Base-by-base conservation (phyloP, 2,113 vertebrate genomes). In the Seriola quinqueradiata region DNA sequence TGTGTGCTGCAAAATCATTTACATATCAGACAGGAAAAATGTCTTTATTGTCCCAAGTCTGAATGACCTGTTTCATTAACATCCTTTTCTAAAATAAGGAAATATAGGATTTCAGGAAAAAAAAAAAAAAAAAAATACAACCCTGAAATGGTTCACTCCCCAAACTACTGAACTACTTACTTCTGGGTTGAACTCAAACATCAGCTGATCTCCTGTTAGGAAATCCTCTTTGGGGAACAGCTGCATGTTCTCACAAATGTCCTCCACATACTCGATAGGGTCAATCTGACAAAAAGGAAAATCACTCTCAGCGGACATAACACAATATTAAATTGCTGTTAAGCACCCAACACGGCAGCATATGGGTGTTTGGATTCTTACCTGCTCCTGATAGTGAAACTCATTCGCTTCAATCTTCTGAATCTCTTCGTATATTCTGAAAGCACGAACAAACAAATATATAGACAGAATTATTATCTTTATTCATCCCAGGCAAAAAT, bases 211-310 rank as follows among this genome's bases (percentile, higher is more conserved):
- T 95, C 98, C 98, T 25, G 97, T 98, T 81, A 99, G 95, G 79
- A 98, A 97, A 93, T 99, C 97, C 85, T 97, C 96, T 84, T 97
- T 96, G 5, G 95, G 95, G 84, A 97, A 99, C 32, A 99, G 93
- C 87, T 99, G 98, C 97, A 99, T 98, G 93, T 98, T 99, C 92
- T 99, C 98, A 94, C 98, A 99, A 16, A 99, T 95, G 84, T 97
- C 97, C 94, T 99, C 98, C 42, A 97, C 97, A 42, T 97, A 97
- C 63, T 99, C 97, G 82, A 99, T 97, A 7, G 98, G 97, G 90
- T 99, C 98, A 67, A 96, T 98, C 98, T 99, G 90, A 67, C 58
- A 59, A 46, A 61, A 34, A 72, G 10, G 32, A 59, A 74, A 74
- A 64, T 42, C n/a, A 4, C 7, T 8, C 25, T 34, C 21, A n/a